Evolutionary conservation across 92 coral and sea anemone species (phyloP), one percentile per base, ranked within the genome.

Genomic region (Chrysogorgia sp.): DNA sequence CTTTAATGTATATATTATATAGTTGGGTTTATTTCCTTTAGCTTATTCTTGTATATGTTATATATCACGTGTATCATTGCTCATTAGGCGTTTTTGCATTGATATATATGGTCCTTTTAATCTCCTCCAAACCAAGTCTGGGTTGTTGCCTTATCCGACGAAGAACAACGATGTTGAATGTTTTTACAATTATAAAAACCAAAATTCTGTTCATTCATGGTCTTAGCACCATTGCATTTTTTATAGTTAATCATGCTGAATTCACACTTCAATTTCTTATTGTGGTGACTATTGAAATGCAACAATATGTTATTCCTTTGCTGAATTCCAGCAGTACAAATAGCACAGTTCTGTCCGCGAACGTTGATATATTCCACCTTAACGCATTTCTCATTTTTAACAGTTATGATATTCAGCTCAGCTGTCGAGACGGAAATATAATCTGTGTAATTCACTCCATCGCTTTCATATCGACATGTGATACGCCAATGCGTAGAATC

Each of bases 401-500:
- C 48, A 12, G 76, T 57, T 69, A 80, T 24, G 57, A 80, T 80
- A 15, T 80, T 37, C 40, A 58, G 8, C 0, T 68, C 35, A 31
- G 21, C 57, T 6, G 24, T 34, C 20, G 75, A 24, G 50, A 71
- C 67, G 49, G 62, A 52, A 58, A 74, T 68, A 65, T 81, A 81
- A 56, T 81, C 84, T 19, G 67, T 69, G 61, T 55, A 57, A 20
- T 22, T 50, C 48, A 57, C 32, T 29, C 76, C 53, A 19, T 67
- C 41, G 33, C 24, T 10, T 24, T 68, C 28, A 50, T 56, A 55
- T 37, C 58, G 28, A 34, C 84, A 81, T 62, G 84, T 81, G 57
- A 74, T 74, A 10, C 84, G 78, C 67, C 75, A 60, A 35, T 68
- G 47, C 19, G 41, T 68, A 55, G 69, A 71, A 19, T 57, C 67